Evolutionary conservation across 2,797 vertebrate species (phyloP), one percentile per base, ranked within the genome.

Genomic region (Lycodopsis pacificus): DNA sequence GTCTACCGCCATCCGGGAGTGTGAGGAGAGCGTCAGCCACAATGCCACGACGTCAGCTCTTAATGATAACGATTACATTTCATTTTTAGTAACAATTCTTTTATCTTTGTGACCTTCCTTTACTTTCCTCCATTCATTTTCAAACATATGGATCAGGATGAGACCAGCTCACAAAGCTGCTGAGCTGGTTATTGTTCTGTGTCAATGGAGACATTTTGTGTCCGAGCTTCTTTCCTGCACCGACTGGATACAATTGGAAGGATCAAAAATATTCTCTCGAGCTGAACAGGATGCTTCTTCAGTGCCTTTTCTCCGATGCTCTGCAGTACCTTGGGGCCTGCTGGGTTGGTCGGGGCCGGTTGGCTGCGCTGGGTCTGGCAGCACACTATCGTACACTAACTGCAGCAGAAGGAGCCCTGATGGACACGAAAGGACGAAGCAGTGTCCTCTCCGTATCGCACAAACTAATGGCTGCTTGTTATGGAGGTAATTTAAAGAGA

Each of bases 381-480:
- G 51, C 63, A 73, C 73, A 73, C 79, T 65, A 79, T 62, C 54
- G 32, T 4, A 46, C 36, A 32, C 38, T 75, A 75, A 67, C 63
- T 49, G 70, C 58, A 64, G 74, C 53, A 34, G 5, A 30, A 68
- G 8, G 34, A 71, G 58, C 32, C 54, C 30, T 57, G 63, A 77
- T 80, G 82, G 74, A 77, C 54, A 9, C 13, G 22, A 80, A 10
- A 70, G 38, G 63, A 66, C 64, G 13, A 32, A 79, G 65, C 48
- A 11, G 36, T 1, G 5, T 64, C 68, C 51, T 65, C 57, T 66
- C 27, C 40, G 14, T 9, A 10, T 48, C 20, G 12, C 12, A 34
- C 66, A 65, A 72, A 59, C 59, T 66, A 77, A 82, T 22, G 32
- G 59, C 42, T 34, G 71, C 77, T 77, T 77, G 61, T 81, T 76